phyloP scores from a whole-genome alignment of 2,888 invertebrate species.

The Drosophila mettleri region DNA sequence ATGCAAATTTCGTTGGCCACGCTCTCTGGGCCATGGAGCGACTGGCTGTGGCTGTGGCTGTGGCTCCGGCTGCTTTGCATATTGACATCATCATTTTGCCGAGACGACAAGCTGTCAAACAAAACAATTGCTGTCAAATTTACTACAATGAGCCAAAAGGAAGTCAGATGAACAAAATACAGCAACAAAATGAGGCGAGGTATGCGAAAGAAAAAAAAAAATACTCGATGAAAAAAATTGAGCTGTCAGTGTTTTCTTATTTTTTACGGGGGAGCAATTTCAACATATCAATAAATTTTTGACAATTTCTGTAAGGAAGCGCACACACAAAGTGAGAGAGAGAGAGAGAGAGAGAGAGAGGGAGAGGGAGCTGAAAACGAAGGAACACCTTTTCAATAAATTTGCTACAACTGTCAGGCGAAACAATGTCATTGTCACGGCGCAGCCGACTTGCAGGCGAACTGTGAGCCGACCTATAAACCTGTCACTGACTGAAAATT shows the following conservation, averaged over 20 bases:
- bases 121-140: constrained; percentile 81
- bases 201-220: constrained; percentile 19
- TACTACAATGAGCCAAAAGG: constrained; percentile 64
- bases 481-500: constrained; percentile 63
- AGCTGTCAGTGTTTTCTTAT: constrained; percentile 66
- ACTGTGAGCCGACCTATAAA: constrained; percentile 72
- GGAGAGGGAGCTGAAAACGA: constrained; percentile 36
- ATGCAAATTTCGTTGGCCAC: constrained; percentile 44
- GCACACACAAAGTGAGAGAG: constrained; percentile 15
- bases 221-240: constrained; percentile 56
- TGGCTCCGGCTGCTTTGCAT: constrained; percentile 67
- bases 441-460: constrained; percentile 43
- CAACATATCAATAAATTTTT: constrained; percentile 79
- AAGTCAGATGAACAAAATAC: constrained; percentile 28
- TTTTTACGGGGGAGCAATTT: constrained; percentile 66
- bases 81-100: constrained; percentile 77
- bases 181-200: constrained; percentile 1
- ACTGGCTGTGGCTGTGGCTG: constrained; percentile 41
- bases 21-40: constrained; percentile 33
- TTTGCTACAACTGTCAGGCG: constrained; percentile 80
- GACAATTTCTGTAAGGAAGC: constrained; percentile 61
- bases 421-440: constrained; percentile 81
- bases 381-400: constrained; percentile 80
- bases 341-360: not conserved
- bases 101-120: constrained; percentile 78